phyloP scores from a whole-genome alignment of 2,888 invertebrate species.

The Caenorhabditis sp. region DNA sequence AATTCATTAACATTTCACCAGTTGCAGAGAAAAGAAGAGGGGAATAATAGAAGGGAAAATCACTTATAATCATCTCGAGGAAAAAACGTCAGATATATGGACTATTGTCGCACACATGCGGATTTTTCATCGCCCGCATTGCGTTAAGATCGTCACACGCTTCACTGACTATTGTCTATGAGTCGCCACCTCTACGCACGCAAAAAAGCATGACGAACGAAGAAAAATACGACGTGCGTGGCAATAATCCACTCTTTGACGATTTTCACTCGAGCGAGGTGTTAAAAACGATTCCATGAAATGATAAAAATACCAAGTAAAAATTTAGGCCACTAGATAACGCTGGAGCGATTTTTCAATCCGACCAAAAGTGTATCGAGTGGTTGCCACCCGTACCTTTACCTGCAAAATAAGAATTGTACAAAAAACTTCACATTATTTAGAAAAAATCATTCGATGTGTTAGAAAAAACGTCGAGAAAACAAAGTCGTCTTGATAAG shows the following conservation, averaged over 20 bases:
- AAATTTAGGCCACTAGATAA: not conserved
- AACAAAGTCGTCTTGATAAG: too few species aligned
- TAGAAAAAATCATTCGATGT: not conserved
- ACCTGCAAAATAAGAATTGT: constrained; percentile 17
- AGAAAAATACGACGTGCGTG: too few species aligned
- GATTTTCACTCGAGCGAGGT: not conserved
- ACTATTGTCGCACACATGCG: too few species aligned
- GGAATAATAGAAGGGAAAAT: not conserved
- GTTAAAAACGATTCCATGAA: too few species aligned
- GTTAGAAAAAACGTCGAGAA: not conserved
- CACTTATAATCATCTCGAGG: too few species aligned
- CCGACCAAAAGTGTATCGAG: constrained; percentile 15
- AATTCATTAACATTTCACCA: constrained; percentile 2
- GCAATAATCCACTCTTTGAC: too few species aligned
- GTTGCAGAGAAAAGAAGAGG: not conserved
- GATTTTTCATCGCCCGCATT: too few species aligned
- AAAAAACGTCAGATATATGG: too few species aligned
- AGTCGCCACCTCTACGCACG: too few species aligned
- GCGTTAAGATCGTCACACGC: too few species aligned
- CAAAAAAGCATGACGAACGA: too few species aligned
- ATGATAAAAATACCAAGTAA: not conserved
- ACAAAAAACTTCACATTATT: not conserved
- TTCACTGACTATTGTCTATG: too few species aligned
- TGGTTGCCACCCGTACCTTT: constrained; percentile 41
- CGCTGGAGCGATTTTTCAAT: not conserved